Evolutionary conservation across 2,113 vertebrate genomes (phyloP).

Genomic region (Daphoenositta chrysoptera): DNA sequence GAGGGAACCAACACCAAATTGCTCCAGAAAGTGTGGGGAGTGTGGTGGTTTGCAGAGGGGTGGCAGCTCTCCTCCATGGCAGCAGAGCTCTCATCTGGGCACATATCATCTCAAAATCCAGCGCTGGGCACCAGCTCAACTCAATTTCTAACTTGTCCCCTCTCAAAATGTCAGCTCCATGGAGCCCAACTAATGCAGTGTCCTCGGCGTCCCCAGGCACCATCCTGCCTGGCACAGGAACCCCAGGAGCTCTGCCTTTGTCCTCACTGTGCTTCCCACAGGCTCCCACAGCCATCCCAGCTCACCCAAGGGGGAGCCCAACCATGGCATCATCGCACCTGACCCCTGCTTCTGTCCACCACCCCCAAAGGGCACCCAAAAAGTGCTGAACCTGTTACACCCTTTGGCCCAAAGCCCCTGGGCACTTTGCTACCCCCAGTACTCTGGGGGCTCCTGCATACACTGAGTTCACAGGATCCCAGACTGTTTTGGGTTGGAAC

Average conservation of each 20-base stretch:
- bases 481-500: neutral
- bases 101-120: neutral
- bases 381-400: fast-evolving
- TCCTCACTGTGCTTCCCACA: neutral
- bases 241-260: neutral
- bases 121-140: neutral
- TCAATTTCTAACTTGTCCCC: neutral
- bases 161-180: neutral
- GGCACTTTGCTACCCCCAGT: neutral
- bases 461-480: neutral
- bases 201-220: neutral
- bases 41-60: neutral
- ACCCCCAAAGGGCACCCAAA: neutral
- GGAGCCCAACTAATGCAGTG: neutral
- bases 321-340: fast-evolving
- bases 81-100: neutral
- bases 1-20: neutral
- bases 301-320: neutral
- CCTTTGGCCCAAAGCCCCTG: neutral
- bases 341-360: fast-evolving
- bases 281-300: neutral
- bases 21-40: neutral
- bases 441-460: neutral
- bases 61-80: neutral
- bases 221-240: neutral